Base-by-base conservation (phyloP, 2,113 vertebrate species). In the Orthochromis malagaraziensis region DNA sequence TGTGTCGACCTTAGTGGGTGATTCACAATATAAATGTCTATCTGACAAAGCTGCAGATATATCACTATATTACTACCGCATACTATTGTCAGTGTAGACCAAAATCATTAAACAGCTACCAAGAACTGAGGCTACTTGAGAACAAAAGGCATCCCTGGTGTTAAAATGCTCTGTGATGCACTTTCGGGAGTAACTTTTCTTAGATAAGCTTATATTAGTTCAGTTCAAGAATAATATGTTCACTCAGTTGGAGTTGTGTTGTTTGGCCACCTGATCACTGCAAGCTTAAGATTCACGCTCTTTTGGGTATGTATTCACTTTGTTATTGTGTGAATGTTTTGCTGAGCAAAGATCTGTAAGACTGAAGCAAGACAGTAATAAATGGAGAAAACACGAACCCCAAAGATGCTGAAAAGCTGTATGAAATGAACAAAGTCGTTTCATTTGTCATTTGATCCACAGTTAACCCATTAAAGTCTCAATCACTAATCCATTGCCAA, bases 391-490 rank as follows among this genome's bases (percentile, higher is more conserved):
- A 10, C 13, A 26, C 26, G 0, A 17, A 26, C 21, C 4, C 24
- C 68, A 73, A 45, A 45, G 21, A 45, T 45, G 21, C 21, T 26
- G 14, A 73, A 73, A 73, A 45, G 13, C 65, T 73, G 21, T 4
- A 73, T 26, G 13, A 26, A 73, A 70, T 45, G 8, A 73, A 21
- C 2, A 0, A 24, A 45, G 8, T 5, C 4, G 4, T 24, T 70
- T 47, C 5, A 29, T 45, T 45, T 42, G 40, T 75, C 40, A 11
- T 29, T 47, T 47, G 24, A 47, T 11, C 40, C 13, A 29, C 14
- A 4, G 42, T 75, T 65, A 12, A 35, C 58, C 58, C 31, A 7
- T 63, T 35, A n/a, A 65, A 65, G 60, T 65, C 31, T 63, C 60
- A 35, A 3, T 65, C 17, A 12, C 17, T 35, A 2, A n/a, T 65